These are phyloP conservation scores for Dicerorhinus sumatrensis DNA, from an alignment of 2,113 vertebrate genomes.

Conservation along the genomic window DNA sequence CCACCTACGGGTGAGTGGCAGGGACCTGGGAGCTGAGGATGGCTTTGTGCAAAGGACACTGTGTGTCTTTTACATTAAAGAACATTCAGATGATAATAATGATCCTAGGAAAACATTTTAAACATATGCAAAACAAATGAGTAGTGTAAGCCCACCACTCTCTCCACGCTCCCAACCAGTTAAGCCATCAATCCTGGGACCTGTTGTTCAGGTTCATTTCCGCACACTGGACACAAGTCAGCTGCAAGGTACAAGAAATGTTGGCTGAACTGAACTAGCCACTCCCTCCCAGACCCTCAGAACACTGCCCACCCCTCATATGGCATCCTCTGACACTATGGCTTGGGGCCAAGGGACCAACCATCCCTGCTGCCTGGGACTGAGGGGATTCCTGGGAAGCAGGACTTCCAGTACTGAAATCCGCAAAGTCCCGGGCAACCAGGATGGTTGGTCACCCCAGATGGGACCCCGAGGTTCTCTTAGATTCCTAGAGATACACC, in stretches of 20 bases:
- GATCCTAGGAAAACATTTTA: not conserved
- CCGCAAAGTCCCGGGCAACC: not conserved
- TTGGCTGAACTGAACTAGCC: rapidly evolving
- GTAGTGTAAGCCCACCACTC: rapidly evolving
- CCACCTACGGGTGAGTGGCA: not conserved
- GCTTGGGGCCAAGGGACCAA: too few species aligned
- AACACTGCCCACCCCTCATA: rapidly evolving
- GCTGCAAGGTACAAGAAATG: not conserved
- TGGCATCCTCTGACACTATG: rapidly evolving
- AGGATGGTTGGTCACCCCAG: rapidly evolving
- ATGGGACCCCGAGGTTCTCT: rapidly evolving
- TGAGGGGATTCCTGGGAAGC: not conserved
- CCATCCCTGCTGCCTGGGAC: not conserved
- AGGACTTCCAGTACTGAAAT: not conserved
- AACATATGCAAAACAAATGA: rapidly evolving
- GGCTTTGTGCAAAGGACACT: rapidly evolving
- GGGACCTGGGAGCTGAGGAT: not conserved
- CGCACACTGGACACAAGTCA: not conserved
- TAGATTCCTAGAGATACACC: too few species aligned
- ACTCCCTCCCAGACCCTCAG: rapidly evolving
- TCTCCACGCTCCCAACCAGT: not conserved
- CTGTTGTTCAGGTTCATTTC: rapidly evolving
- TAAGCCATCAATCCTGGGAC: rapidly evolving
- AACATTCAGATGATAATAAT: rapidly evolving
- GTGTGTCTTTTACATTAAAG: not conserved